Percentiles rank a stretch among this genome's conserved stretches.
phyloP scores from a whole-genome alignment of 2,113 vertebrate genomes.

The Nyctereutes procyonoides region DNA sequence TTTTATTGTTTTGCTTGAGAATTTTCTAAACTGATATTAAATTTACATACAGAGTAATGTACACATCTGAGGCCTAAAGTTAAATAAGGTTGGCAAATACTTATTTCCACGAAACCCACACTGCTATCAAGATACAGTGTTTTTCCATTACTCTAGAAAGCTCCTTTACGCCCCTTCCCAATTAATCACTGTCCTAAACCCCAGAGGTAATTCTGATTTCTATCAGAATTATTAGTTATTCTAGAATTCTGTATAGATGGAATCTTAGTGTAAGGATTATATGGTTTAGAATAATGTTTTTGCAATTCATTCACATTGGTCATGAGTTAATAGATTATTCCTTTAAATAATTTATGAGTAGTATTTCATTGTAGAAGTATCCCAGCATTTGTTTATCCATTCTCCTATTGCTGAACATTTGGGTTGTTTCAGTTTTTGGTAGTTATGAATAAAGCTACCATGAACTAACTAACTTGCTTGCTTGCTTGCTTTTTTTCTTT shows the following conservation, averaged over 20 bases:
- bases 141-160: not conserved
- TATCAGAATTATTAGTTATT: not conserved
- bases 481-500: no score
- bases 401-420: not conserved
- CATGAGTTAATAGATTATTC: not conserved
- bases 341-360: not conserved
- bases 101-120: not conserved
- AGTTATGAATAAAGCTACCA: not conserved
- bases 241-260: not conserved
- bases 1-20: not conserved
- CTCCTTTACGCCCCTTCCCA: not conserved
- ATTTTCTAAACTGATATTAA: not conserved
- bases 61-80: not conserved
- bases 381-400: not conserved
- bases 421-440: not conserved
- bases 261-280: not conserved
- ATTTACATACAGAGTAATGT: not conserved
- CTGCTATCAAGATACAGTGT: not conserved
- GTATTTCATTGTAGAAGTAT: not conserved
- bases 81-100: not conserved
- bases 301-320: not conserved
- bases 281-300: not conserved
- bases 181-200: not conserved
- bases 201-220: not conserved
- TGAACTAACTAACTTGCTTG: no score